A percentile compares a stretch with the other conserved stretches of the same genome.
Conservation (phyloP, 2,113 vertebrate species). For the Canis aureus region DNA sequence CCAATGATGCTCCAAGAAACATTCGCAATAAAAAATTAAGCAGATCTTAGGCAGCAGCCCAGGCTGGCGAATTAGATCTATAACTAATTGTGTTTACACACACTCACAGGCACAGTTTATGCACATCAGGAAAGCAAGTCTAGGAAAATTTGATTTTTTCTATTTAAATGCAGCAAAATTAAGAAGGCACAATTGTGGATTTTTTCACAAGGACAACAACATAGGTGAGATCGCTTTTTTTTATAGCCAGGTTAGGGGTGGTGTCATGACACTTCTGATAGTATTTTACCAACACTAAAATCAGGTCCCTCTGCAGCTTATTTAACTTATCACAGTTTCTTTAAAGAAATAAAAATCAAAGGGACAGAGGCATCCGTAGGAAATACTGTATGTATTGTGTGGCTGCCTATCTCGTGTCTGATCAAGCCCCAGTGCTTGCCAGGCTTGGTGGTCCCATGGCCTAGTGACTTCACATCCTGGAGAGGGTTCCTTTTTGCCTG, state of each 20-base stretch:
- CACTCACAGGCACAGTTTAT: no score
- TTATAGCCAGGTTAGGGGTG: accelerated
- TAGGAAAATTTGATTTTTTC: neutral
- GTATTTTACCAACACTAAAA: neutral
- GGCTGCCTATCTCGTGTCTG: accelerated
- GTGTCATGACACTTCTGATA: neutral
- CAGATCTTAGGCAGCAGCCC: neutral
- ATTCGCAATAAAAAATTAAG: neutral
- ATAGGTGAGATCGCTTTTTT: neutral
- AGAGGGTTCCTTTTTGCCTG: neutral
- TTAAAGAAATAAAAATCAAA: neutral
- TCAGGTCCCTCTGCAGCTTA: neutral
- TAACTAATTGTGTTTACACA: no score
- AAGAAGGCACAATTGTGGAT: neutral
- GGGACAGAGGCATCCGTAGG: neutral
- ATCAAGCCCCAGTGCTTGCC: accelerated
- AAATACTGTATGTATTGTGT: accelerated
- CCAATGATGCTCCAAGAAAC: neutral
- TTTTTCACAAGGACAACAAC: neutral
- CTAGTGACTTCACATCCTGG: neutral
- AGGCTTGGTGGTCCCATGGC: neutral
- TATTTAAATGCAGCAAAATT: neutral
- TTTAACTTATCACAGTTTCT: neutral
- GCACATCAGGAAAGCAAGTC: no score
- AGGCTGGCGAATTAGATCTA: neutral